These are phyloP conservation scores for Zaprionus tsacasi DNA, from an alignment of 1,140 invertebrate species.

Conservation along the genomic window DNA sequence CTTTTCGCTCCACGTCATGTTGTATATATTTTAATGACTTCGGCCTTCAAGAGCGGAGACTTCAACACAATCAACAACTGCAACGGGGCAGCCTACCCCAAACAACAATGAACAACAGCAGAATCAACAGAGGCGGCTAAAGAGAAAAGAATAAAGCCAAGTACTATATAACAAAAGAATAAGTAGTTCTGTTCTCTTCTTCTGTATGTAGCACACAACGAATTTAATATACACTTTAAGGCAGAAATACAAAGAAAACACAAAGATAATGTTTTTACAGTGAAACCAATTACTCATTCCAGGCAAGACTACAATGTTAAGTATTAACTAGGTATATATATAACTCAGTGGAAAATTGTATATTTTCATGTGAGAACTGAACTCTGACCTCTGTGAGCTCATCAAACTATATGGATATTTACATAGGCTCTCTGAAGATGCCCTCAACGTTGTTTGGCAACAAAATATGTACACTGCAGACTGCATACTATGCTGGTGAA, in stretches of 20 bases:
- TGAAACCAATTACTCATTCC: constrained; percentile 4
- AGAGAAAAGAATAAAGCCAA: constrained; percentile 26
- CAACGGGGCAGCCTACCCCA: background rate
- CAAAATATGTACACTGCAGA: constrained; percentile 1
- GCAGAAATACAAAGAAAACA: background rate
- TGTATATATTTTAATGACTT: constrained; percentile 69
- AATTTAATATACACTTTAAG: constrained; percentile 16
- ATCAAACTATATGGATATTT: constrained; percentile 2
- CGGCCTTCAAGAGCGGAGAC: background rate
- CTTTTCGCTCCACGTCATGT: constrained; percentile 42
- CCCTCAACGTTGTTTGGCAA: background rate
- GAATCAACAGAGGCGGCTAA: constrained; percentile 54
- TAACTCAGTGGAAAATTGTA: background rate
- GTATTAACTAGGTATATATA: background rate
- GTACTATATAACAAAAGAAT: constrained; percentile 56
- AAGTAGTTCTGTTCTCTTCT: background rate
- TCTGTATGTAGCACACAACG: background rate
- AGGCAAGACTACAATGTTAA: background rate
- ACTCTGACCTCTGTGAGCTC: background rate
- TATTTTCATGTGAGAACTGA: background rate
- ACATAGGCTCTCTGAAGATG: background rate
- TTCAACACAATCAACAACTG: background rate
- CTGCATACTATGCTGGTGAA: background rate
- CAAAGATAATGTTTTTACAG: background rate
- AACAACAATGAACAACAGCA: constrained; percentile 49